Conservation (phyloP, 2,888 invertebrate species). For the Dusona sp. region DNA sequence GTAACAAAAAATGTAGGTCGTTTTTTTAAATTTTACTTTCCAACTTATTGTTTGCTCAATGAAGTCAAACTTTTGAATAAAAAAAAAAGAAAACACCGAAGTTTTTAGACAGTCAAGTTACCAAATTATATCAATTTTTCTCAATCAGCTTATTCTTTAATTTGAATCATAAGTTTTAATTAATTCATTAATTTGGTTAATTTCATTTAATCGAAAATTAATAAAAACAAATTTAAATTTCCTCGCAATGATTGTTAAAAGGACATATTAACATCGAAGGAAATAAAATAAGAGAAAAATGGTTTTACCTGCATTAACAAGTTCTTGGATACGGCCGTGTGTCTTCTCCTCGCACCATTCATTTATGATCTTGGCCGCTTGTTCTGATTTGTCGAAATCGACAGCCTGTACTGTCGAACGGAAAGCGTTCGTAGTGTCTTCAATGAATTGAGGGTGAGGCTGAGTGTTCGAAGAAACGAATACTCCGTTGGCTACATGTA, state of each 20-base stretch:
- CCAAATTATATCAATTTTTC: too few species aligned
- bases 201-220: too few species aligned
- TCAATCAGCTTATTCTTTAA: too few species aligned
- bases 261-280: background rate
- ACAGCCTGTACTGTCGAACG: conserved; percentile 88
- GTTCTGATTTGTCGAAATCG: conserved; percentile 86
- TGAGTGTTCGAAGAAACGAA: conserved; percentile 86
- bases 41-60: too few species aligned
- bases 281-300: conserved; percentile 5
- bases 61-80: too few species aligned
- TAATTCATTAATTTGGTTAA: too few species aligned
- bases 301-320: conserved; percentile 87
- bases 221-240: too few species aligned
- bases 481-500: conserved; percentile 90
- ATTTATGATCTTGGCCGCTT: conserved; percentile 88
- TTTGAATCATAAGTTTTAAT: too few species aligned
- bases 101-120: too few species aligned
- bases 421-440: conserved; percentile 87
- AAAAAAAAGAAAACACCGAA: too few species aligned
- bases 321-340: conserved; percentile 91
- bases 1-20: background rate
- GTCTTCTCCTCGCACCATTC: conserved; percentile 92
- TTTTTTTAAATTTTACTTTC: background rate
- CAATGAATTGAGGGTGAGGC: conserved; percentile 86
- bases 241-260: too few species aligned